Evolutionary conservation across 2,797 vertebrate genomes (phyloP).

Genomic region (Phyllotis vaccarum): DNA sequence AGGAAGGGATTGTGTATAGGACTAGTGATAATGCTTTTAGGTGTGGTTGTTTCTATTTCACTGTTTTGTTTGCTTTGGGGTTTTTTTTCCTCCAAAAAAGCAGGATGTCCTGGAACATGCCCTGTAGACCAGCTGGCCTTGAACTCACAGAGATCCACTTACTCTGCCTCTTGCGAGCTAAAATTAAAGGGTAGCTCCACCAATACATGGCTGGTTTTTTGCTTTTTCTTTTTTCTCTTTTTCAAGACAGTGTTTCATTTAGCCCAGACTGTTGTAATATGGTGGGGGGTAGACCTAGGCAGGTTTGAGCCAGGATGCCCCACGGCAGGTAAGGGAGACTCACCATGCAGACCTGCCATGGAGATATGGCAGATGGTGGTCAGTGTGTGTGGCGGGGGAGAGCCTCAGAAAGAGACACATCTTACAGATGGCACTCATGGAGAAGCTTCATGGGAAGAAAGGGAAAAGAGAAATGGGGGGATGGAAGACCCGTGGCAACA

Average conservation of each 20-base stretch:
- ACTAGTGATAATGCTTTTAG: background rate
- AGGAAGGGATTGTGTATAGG: background rate
- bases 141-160: background rate
- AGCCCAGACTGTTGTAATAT: background rate
- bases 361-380: too few species aligned
- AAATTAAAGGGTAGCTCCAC: background rate
- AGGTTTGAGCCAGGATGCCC: too few species aligned
- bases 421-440: too few species aligned
- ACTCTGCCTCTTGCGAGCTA: background rate
- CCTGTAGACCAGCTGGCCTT: background rate
- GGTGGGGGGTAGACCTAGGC: too few species aligned
- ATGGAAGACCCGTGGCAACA: too few species aligned
- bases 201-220: background rate
- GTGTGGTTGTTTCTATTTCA: background rate
- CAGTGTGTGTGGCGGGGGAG: too few species aligned
- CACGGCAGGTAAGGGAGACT: too few species aligned
- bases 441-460: too few species aligned
- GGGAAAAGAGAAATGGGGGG: too few species aligned
- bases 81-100: background rate
- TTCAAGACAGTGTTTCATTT: background rate
- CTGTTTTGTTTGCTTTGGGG: background rate
- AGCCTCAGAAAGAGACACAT: too few species aligned
- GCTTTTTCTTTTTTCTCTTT: background rate
- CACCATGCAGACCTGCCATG: too few species aligned
- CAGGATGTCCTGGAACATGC: background rate